Base-by-base conservation (phyloP, 2,113 vertebrate species). In the Melanerpes formicivorus region DNA sequence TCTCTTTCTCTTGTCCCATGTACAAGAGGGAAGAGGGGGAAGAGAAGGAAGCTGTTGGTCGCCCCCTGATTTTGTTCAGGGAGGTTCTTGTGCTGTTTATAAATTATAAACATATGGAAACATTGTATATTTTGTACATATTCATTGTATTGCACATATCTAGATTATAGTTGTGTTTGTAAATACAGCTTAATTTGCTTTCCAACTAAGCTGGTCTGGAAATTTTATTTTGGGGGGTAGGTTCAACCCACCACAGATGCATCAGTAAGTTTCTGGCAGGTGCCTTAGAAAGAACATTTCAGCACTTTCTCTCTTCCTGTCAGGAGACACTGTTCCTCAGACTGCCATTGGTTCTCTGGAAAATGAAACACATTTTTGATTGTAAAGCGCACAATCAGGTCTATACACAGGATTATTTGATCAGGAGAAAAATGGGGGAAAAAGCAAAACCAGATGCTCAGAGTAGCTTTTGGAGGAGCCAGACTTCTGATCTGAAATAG, bases 281-380 rank as follows among this genome's bases (percentile, higher is more conserved):
- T 95, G 85, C n/a, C 69, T 95, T 63, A 80, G 22, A 82, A 22
- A 65, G 91, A 93, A 80, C 48, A 52, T 83, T 95, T 88, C 42
- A 91, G 27, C 65, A 74, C 37, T 14, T 71, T 90, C 62, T 91
- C 54, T 74, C 0, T 60, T 90, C 69, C 72, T 0, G 0, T 88
- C 67, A 85, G 60, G 42, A 87, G 32, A 52, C 67, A 72, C 34
- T 67, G 48, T 64, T 85, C 58, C 69, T 93, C 65, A 90, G 48
- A 23, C 52, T 74, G 27, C 37, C 30, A 18, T 83, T 22, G 71
- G 74, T 74, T 82, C 87, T 46, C n/a, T 42, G 77, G 91, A 96
- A 96, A 96, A 96, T 93, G 94, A 95, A 96, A 96, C 94, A 96
- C 94, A 44, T 95, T 95, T 95, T 90, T 93, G 52, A 83, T 83